Percentiles rank a stretch among this genome's conserved stretches.
Conservation (phyloP, 2,797 vertebrate species). For the Morus bassanus region DNA sequence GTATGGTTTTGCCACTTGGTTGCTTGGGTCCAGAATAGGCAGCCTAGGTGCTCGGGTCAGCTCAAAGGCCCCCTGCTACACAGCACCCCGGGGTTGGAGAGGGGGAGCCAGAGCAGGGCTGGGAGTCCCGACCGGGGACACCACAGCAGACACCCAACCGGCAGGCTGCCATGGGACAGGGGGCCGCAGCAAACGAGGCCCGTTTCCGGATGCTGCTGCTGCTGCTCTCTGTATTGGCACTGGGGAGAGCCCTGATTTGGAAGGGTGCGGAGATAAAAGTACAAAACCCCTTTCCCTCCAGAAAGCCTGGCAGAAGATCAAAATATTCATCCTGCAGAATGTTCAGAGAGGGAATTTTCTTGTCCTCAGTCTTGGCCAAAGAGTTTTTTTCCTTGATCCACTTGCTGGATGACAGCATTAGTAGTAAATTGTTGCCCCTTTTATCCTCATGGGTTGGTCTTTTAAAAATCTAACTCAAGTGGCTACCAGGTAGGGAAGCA, state of each 20-base stretch:
- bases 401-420: background rate
- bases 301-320: background rate
- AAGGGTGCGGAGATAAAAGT: background rate
- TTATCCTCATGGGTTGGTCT: background rate
- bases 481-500: background rate
- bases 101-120: background rate
- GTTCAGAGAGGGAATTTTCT: background rate
- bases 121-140: background rate
- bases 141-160: rapidly evolving
- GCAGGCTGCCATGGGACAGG: background rate
- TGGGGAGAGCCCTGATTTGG: background rate
- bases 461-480: background rate
- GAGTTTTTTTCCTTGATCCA: background rate
- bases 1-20: background rate
- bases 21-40: rapidly evolving
- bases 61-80: background rate
- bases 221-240: background rate
- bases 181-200: background rate
- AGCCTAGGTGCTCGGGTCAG: rapidly evolving
- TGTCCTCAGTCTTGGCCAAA: background rate
- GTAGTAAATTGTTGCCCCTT: background rate
- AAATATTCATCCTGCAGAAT: background rate
- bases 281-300: background rate
- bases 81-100: background rate
- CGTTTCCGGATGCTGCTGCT: background rate